phyloP scores from a whole-genome alignment of 2,888 invertebrate species.

The Hydrotaea diabolus region DNA sequence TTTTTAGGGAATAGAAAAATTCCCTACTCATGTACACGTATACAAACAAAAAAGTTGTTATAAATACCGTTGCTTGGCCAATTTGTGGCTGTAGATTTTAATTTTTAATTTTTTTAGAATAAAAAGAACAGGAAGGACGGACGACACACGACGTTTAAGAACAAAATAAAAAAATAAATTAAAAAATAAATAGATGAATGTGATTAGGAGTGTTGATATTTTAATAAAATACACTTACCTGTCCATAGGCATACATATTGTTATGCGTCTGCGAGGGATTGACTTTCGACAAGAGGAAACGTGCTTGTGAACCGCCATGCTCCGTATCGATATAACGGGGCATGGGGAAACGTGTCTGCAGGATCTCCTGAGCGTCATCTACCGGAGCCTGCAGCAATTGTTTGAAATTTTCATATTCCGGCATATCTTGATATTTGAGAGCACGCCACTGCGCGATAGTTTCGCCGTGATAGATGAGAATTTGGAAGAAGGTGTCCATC shows the following conservation, averaged over 20 bases:
- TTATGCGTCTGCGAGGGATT: constrained; percentile 99
- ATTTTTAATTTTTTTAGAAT: constrained; percentile 46
- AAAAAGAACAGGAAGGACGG: neutral
- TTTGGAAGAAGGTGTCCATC: constrained; percentile 99
- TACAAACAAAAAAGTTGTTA: constrained; percentile 65
- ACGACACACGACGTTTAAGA: constrained; percentile 39
- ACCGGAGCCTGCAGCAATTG: constrained; percentile 95
- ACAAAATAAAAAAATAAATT: constrained; percentile 56
- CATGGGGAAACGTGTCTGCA: constrained; percentile 98
- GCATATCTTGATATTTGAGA: constrained; percentile 96
- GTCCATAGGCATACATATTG: constrained; percentile 97
- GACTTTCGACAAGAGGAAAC: constrained; percentile 98
- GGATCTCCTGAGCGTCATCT: constrained; percentile 98
- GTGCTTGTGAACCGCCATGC: constrained; percentile 99
- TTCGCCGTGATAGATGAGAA: constrained; percentile 99
- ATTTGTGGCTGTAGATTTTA: constrained; percentile 76
- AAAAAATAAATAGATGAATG: constrained; percentile 56
- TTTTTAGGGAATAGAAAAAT: constrained; percentile 16
- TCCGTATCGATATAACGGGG: constrained; percentile 99
- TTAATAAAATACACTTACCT: constrained; percentile 80
- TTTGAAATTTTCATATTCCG: constrained; percentile 98
- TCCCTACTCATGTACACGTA: constrained; percentile 37
- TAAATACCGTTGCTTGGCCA: constrained; percentile 80
- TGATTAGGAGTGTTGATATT: too few relatives aligned
- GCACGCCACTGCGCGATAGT: constrained; percentile 99